phyloP scores from a whole-genome alignment of 2,888 invertebrate species.

The Lamellibrachia satsuma region DNA sequence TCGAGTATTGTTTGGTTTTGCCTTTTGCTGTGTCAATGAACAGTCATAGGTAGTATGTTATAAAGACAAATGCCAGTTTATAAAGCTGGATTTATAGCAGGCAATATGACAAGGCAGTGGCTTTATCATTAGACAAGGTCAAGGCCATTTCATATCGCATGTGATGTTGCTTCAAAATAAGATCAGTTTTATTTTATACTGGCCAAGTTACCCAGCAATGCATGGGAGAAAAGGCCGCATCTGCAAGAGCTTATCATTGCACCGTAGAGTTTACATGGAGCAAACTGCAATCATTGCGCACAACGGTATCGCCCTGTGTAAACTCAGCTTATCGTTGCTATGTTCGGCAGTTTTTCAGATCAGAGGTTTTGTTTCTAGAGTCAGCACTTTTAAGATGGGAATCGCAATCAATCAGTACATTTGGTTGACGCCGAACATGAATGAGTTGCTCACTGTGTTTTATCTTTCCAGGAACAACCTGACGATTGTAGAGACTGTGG shows the following conservation, averaged over 20 bases:
- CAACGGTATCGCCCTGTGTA: too few species aligned
- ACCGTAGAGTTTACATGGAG: too few species aligned
- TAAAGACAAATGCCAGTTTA: neutral
- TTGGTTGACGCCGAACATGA: neutral
- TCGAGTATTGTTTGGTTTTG: too few species aligned
- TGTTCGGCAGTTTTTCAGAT: neutral
- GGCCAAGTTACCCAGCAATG: too few species aligned
- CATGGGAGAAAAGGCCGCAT: too few species aligned
- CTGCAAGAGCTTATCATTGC: too few species aligned
- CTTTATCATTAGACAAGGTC: too few species aligned
- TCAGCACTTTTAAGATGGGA: neutral
- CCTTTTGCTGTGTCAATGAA: neutral
- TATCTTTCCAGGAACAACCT: conserved; percentile 82
- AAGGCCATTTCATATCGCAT: too few species aligned
- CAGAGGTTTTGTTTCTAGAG: neutral
- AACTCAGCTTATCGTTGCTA: neutral
- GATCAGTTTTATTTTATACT: too few species aligned
- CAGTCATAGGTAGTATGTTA: neutral
- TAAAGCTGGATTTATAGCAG: neutral
- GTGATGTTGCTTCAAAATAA: too few species aligned
- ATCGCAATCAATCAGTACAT: neutral
- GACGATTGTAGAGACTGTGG: conserved; percentile 87
- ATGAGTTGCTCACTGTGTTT: neutral
- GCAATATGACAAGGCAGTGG: too few species aligned
- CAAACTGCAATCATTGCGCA: too few species aligned